Evolutionary conservation across 2,113 vertebrate species (phyloP).

Genomic region (Oceanodroma tethys): DNA sequence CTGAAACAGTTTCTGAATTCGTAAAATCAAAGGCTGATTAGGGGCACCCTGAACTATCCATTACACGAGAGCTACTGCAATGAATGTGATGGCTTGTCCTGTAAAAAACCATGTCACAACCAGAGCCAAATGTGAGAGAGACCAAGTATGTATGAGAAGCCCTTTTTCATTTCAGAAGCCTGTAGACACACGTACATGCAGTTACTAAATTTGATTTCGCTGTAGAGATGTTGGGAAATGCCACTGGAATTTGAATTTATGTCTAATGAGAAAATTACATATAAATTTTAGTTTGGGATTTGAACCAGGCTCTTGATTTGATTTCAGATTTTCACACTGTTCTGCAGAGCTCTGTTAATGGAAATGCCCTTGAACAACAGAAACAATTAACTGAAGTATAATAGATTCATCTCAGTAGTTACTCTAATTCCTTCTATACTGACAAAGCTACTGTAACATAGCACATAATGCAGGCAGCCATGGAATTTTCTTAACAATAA

Average conservation of each 20-base stretch:
- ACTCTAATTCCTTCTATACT: neutral
- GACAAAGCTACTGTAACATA: neutral
- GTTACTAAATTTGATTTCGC: neutral
- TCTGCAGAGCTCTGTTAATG: neutral
- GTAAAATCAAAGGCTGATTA: neutral
- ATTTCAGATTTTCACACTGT: neutral
- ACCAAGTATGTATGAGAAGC: neutral
- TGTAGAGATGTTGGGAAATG: neutral
- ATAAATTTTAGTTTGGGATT: neutral
- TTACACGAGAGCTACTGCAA: neutral
- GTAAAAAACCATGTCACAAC: neutral
- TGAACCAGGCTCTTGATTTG: neutral
- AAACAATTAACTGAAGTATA: neutral
- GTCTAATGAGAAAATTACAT: neutral
- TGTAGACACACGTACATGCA: neutral
- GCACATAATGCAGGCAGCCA: neutral
- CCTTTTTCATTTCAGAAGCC: neutral
- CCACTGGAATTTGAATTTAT: neutral
- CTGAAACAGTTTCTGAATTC: neutral
- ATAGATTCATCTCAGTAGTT: neutral
- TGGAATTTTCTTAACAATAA: neutral
- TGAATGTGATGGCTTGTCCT: neutral
- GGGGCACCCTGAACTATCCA: neutral
- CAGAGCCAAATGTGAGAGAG: rapidly evolving
- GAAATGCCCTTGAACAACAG: neutral